These are phyloP conservation scores for Clarias platycephalus DNA, from an alignment of 2,797 vertebrate species.

Conservation along the genomic window DNA sequence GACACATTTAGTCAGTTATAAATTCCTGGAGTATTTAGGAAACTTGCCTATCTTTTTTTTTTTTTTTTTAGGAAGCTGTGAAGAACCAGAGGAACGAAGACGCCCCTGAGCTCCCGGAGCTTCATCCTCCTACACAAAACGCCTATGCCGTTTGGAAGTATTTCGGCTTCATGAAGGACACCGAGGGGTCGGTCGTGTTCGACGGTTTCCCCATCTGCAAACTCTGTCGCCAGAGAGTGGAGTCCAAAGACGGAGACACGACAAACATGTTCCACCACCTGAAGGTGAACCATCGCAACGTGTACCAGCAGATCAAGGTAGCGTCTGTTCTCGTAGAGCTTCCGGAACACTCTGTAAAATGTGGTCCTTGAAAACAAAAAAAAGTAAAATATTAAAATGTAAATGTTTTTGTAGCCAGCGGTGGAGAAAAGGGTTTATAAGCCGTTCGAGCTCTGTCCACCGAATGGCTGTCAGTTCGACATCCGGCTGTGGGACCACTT, in stretches of 20 bases:
- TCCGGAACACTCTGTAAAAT: too few species aligned
- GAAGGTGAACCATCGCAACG: constrained; percentile 22
- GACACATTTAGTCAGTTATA: neutral
- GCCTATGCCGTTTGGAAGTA: constrained; percentile 31
- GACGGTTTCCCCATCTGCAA: constrained; percentile 42
- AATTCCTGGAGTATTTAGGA: neutral
- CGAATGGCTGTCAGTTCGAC: constrained; percentile 9
- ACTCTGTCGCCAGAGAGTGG: constrained; percentile 35
- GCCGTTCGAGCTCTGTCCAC: constrained; percentile 28
- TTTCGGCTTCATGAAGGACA: constrained; percentile 37
- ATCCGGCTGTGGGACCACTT: constrained; percentile 35
- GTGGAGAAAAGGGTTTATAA: constrained; percentile 12
- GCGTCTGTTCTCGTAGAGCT: neutral
- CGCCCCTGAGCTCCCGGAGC: neutral
- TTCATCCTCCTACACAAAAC: constrained; percentile 30
- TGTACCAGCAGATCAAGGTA: constrained; percentile 46
- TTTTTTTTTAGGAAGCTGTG: constrained; percentile 9
- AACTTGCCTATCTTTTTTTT: neutral
- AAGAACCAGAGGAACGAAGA: neutral
- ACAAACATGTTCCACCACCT: constrained; percentile 42
- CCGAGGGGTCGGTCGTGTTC: constrained; percentile 23
- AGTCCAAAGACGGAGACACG: constrained; percentile 40
- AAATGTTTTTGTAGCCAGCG: constrained; percentile 1
- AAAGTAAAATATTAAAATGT: neutral
- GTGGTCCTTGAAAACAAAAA: neutral